These are phyloP conservation scores for Cirrhinus molitorella DNA, from an alignment of 2,797 vertebrate species.

Conservation along the genomic window DNA sequence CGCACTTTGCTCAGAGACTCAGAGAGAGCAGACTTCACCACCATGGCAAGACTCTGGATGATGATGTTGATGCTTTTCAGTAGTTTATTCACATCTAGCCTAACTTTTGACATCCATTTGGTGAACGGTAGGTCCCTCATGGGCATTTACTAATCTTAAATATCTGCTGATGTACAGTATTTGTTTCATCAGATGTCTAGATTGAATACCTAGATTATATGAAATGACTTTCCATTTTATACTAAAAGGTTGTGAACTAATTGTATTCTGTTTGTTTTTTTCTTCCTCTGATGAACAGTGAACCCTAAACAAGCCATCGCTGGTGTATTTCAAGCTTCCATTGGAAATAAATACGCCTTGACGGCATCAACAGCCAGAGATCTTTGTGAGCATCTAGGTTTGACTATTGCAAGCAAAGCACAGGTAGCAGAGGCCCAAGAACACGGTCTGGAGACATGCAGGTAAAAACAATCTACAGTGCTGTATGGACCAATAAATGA, in stretches of 20 bases:
- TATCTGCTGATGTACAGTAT: too few relatives aligned
- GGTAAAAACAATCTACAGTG: slow-evolving; percentile 60
- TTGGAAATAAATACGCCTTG: slow-evolving; percentile 68
- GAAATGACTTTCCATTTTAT: background rate
- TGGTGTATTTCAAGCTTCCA: slow-evolving; percentile 73
- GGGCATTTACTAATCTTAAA: background rate
- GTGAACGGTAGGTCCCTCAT: slow-evolving; percentile 71
- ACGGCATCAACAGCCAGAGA: slow-evolving; percentile 73
- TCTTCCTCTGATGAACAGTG: slow-evolving; percentile 61
- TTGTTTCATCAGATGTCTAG: background rate
- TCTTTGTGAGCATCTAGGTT: slow-evolving; percentile 68
- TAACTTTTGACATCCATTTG: slow-evolving; percentile 42
- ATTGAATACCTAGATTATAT: background rate
- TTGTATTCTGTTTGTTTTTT: background rate
- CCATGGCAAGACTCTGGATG: slow-evolving; percentile 64
- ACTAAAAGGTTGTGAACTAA: background rate
- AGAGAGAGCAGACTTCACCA: slow-evolving; percentile 54
- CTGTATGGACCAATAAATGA: background rate
- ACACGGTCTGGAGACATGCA: slow-evolving; percentile 80
- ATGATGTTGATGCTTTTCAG: slow-evolving; percentile 47
- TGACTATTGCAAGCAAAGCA: slow-evolving; percentile 74
- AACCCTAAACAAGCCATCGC: slow-evolving; percentile 67
- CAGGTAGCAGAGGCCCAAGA: slow-evolving; percentile 70
- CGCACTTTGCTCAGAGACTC: slow-evolving; percentile 38
- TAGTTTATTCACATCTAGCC: slow-evolving; percentile 50